Evolutionary conservation across 2,797 vertebrate genomes (phyloP).

Genomic region (Poecile montanus): DNA sequence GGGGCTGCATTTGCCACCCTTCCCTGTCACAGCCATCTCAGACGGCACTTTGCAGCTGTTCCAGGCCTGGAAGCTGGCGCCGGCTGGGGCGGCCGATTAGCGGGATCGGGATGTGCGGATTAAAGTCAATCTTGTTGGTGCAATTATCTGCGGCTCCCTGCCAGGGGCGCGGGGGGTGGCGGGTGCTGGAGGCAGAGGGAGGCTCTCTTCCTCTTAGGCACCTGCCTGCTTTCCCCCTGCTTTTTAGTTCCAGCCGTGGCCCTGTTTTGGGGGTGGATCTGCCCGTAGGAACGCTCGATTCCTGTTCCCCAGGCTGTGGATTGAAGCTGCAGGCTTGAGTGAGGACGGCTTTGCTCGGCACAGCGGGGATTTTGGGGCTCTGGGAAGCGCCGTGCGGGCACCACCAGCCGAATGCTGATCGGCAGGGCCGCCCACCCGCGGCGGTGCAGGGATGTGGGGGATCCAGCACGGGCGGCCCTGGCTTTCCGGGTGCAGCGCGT

Average conservation of each 20-base stretch:
- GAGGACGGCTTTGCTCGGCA: background rate
- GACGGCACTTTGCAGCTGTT: background rate
- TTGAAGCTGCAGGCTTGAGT: background rate
- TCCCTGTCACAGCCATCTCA: background rate
- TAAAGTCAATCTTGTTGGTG: conserved; percentile 65
- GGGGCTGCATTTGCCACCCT: background rate
- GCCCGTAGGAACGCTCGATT: background rate
- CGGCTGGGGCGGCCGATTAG: conserved; percentile 42
- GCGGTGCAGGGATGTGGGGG: background rate
- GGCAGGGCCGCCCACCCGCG: background rate
- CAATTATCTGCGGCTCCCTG: conserved; percentile 56
- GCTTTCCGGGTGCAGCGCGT: conserved; percentile 9
- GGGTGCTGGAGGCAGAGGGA: background rate
- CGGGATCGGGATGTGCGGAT: conserved; percentile 61
- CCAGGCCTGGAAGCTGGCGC: conserved; percentile 4
- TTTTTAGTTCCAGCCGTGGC: background rate
- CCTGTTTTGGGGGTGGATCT: background rate
- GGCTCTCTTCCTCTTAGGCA: background rate
- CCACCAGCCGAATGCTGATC: background rate
- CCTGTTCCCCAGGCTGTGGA: background rate
- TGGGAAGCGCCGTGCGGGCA: background rate
- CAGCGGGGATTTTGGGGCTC: background rate
- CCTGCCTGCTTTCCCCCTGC: background rate
- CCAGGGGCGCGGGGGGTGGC: background rate
- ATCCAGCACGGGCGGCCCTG: conserved; percentile 2